These are phyloP conservation scores for Ornithorhynchus anatinus DNA, from an alignment of 2,113 vertebrate species.

Conservation along the genomic window DNA sequence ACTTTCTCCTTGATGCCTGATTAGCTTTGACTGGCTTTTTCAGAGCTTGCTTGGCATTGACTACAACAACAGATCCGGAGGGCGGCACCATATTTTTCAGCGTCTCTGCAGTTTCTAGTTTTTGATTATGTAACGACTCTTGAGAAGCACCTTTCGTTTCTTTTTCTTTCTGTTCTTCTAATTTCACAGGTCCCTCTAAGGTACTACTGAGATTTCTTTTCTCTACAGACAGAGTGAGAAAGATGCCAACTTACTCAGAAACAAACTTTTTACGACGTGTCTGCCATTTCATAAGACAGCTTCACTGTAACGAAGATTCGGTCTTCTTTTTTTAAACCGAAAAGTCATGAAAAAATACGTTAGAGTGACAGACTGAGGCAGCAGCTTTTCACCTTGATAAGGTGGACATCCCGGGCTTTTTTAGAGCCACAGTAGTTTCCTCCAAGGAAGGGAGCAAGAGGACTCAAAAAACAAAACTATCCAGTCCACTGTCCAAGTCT, in stretches of 20 bases:
- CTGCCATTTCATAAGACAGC: neutral
- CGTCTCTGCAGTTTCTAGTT: slow-evolving; percentile 65
- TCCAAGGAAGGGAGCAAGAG: too few species aligned
- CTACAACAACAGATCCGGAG: slow-evolving; percentile 40
- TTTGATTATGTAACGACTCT: slow-evolving; percentile 63
- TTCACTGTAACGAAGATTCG: too few species aligned
- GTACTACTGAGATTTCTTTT: slow-evolving; percentile 62
- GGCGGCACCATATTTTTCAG: slow-evolving; percentile 40
- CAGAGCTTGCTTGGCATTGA: slow-evolving; percentile 62
- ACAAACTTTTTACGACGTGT: neutral
- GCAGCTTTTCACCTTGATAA: too few species aligned
- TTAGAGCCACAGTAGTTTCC: too few species aligned
- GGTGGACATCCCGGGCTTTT: too few species aligned
- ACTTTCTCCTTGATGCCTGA: slow-evolving; percentile 78
- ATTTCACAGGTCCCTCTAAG: slow-evolving; percentile 63
- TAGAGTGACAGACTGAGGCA: too few species aligned
- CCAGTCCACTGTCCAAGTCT: too few species aligned
- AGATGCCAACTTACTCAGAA: neutral
- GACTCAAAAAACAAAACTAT: too few species aligned
- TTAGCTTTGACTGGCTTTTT: slow-evolving; percentile 72
- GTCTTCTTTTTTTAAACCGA: too few species aligned
- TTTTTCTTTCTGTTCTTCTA: slow-evolving; percentile 72
- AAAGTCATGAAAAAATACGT: too few species aligned
- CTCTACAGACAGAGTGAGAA: slow-evolving; percentile 48
- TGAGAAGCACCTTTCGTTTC: slow-evolving; percentile 60